Evolutionary conservation across 2,888 invertebrate species (phyloP).

Genomic region (Rotaria macrura): DNA sequence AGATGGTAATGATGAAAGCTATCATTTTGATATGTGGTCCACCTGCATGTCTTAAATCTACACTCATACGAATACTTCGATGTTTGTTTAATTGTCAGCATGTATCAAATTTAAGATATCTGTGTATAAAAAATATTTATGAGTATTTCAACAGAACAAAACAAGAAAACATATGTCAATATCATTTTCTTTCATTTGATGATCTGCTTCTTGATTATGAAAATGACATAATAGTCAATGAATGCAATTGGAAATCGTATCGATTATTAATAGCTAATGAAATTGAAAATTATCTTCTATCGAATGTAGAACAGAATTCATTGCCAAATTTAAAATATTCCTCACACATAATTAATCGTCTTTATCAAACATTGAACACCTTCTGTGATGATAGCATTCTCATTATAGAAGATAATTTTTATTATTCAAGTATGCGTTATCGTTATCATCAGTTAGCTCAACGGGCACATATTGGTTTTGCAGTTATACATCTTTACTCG

Average conservation of each 20-base stretch:
- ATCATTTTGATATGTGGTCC: constrained; percentile 9
- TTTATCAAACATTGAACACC: not conserved
- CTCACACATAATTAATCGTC: not conserved
- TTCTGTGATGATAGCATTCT: not conserved
- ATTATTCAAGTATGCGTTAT: constrained; percentile 17
- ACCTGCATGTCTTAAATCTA: constrained; percentile 9
- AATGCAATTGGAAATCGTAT: not conserved
- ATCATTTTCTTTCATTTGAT: not conserved
- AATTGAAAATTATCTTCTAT: not conserved
- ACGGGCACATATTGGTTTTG: not conserved
- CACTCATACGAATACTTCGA: not conserved
- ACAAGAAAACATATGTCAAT: not conserved
- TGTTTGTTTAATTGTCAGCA: not conserved
- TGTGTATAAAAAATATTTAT: not conserved
- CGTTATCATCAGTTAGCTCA: constrained; percentile 12
- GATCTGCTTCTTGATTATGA: not conserved
- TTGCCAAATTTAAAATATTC: not conserved
- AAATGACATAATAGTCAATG: not conserved
- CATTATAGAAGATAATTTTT: constrained; percentile 7
- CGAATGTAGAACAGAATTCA: not conserved
- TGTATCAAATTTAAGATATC: not conserved
- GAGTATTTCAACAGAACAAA: not conserved
- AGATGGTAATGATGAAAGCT: not conserved
- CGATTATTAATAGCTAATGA: not conserved
- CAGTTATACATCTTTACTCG: not conserved